A percentile compares a stretch with the other conserved stretches of the same genome.
phyloP scores from a whole-genome alignment of 1,140 invertebrate species.

The Temnothorax curvispinosus region DNA sequence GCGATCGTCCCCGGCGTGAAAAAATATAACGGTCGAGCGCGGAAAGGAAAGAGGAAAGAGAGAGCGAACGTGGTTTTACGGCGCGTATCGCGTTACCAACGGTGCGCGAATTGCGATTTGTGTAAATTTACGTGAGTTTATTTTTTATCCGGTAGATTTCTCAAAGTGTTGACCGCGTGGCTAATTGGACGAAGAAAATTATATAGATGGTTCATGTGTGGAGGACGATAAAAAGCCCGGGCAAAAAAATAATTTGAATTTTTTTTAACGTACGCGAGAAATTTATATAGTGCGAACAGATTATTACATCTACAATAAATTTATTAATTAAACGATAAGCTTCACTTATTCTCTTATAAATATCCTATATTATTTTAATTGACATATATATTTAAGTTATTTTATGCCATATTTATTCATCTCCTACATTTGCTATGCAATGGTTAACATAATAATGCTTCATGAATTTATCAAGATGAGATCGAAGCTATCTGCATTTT shows the following conservation, averaged over 20 bases:
- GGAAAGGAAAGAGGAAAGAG: conserved; percentile 26
- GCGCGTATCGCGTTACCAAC: conserved; percentile 14
- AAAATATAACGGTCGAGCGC: conserved; percentile 49
- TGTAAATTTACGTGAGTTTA: conserved; percentile 9
- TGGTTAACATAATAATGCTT: not conserved
- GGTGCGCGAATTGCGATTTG: conserved; percentile 21
- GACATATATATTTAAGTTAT: not conserved
- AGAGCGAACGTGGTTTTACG: conserved; percentile 23
- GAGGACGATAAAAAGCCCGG: not conserved
- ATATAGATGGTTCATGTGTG: not conserved
- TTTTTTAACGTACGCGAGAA: not conserved
- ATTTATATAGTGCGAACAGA: too few species aligned
- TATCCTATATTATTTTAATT: not conserved
- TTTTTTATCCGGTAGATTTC: not conserved
- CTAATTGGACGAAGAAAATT: conserved; percentile 25
- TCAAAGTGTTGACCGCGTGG: conserved; percentile 28
- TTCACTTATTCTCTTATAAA: not conserved
- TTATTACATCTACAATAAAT: too few species aligned
- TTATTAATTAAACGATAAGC: too few species aligned
- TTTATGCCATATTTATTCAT: not conserved
- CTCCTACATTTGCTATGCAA: not conserved
- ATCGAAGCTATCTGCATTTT: not conserved
- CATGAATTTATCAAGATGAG: not conserved
- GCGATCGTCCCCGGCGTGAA: conserved; percentile 25
- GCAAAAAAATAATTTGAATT: not conserved